Conservation (phyloP, 2,797 vertebrate species). For the Parauchenoglanis ngamensis region DNA sequence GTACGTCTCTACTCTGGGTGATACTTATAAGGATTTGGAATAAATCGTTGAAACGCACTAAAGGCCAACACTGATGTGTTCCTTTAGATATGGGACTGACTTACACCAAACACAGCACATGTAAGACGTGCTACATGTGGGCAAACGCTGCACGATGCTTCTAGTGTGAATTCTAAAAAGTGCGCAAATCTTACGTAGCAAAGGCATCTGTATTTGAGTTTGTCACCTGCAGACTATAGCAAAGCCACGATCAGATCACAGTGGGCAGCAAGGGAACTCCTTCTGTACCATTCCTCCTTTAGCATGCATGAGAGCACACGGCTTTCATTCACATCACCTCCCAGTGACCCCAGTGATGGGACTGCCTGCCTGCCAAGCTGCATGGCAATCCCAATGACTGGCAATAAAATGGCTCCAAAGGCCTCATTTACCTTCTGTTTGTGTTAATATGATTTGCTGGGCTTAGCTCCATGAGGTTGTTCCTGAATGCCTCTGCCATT, state of each 20-base stretch:
- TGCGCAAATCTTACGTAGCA: not conserved
- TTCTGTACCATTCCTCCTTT: constrained; percentile 29
- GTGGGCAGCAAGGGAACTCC: not conserved
- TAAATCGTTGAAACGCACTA: not conserved
- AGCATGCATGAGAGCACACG: constrained; percentile 34
- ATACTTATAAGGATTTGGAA: not conserved
- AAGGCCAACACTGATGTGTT: not conserved
- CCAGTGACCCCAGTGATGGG: constrained; percentile 56
- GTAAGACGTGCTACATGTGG: not conserved
- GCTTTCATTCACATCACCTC: constrained; percentile 55
- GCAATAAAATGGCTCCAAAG: constrained; percentile 34
- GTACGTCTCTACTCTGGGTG: too few species aligned
- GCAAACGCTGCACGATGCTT: not conserved
- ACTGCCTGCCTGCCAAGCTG: constrained; percentile 43
- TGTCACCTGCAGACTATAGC: not conserved
- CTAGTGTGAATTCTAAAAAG: not conserved
- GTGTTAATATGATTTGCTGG: constrained; percentile 38
- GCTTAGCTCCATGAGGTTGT: not conserved
- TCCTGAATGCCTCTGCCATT: constrained; percentile 39
- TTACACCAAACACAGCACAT: not conserved
- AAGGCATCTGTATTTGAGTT: not conserved
- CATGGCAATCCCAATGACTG: constrained; percentile 23
- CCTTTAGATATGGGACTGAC: not conserved
- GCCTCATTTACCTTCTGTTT: constrained; percentile 43
- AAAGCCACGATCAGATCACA: constrained; percentile 16